Percentiles rank a stretch among this genome's conserved stretches.
These are phyloP conservation scores for Mormyrus proboscirostris DNA, from an alignment of 2,797 vertebrate species.

Conservation along the genomic window DNA sequence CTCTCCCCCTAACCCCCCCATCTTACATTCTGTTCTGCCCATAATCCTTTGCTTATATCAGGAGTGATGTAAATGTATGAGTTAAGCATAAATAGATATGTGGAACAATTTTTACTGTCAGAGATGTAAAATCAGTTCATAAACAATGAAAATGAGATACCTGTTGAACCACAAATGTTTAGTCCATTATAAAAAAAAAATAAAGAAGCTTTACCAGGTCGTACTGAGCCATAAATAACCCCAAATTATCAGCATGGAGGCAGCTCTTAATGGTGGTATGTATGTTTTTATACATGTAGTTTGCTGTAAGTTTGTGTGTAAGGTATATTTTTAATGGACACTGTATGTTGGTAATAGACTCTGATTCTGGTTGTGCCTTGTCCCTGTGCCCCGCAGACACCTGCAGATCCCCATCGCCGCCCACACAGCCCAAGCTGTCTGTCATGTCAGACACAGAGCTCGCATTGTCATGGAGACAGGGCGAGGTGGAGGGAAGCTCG, in stretches of 20 bases:
- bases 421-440: slow-evolving; percentile 67
- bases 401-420: slow-evolving; percentile 78
- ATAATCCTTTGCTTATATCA: background rate
- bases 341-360: background rate
- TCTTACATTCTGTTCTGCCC: background rate
- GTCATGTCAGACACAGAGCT: slow-evolving; percentile 88
- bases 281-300: background rate
- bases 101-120: background rate
- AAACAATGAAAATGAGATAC: background rate
- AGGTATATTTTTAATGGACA: background rate
- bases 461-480: slow-evolving; percentile 83
- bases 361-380: background rate
- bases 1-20: background rate
- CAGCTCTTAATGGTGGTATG: background rate
- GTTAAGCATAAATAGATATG: background rate
- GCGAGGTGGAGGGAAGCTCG: slow-evolving; percentile 70
- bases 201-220: background rate
- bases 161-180: background rate
- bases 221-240: background rate
- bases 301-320: background rate
- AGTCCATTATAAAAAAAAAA: background rate
- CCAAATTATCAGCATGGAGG: background rate
- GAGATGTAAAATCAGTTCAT: background rate
- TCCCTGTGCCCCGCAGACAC: slow-evolving; percentile 59
- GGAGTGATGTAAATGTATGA: background rate